These are phyloP conservation scores for Paramormyrops kingsleyae DNA, from an alignment of 2,113 vertebrate genomes.

Conservation along the genomic window DNA sequence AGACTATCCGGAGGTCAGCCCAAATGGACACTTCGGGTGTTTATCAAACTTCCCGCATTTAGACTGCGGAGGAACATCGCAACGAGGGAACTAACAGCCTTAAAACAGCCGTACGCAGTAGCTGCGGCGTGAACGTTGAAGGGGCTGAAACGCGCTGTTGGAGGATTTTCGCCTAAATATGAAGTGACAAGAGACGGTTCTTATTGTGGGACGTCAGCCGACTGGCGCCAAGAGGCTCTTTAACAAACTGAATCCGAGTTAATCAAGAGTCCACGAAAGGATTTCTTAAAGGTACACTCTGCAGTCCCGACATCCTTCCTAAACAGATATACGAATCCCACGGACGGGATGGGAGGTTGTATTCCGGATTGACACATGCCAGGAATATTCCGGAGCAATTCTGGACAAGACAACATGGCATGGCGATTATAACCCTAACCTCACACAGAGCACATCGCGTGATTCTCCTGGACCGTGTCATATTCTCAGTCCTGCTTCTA, in stretches of 20 bases:
- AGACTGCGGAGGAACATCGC: conserved; percentile 36
- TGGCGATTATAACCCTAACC: background rate
- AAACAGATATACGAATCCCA: conserved; percentile 19
- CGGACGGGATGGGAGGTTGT: conserved; percentile 16
- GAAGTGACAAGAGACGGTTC: conserved; percentile 86
- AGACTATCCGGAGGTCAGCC: conserved; percentile 3
- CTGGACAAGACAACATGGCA: background rate
- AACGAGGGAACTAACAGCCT: conserved; percentile 22
- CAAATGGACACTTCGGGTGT: conserved; percentile 31
- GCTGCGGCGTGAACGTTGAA: conserved; percentile 41
- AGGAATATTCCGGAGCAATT: conserved; percentile 30
- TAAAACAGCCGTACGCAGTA: conserved; percentile 34
- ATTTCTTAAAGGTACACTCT: conserved; percentile 50
- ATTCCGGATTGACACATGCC: conserved; percentile 37
- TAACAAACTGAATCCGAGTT: conserved; percentile 61
- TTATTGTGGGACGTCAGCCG: conserved; percentile 76
- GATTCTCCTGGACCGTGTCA: background rate
- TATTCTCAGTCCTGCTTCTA: background rate
- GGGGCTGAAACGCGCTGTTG: conserved; percentile 52
- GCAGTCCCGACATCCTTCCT: conserved; percentile 32
- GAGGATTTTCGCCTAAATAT: conserved; percentile 71
- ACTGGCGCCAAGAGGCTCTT: conserved; percentile 81
- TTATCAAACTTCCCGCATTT: conserved; percentile 32
- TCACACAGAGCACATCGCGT: background rate
- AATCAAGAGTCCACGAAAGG: conserved; percentile 59